Evolutionary conservation across 2,888 invertebrate species (phyloP).

Genomic region (Atherix ibis): DNA sequence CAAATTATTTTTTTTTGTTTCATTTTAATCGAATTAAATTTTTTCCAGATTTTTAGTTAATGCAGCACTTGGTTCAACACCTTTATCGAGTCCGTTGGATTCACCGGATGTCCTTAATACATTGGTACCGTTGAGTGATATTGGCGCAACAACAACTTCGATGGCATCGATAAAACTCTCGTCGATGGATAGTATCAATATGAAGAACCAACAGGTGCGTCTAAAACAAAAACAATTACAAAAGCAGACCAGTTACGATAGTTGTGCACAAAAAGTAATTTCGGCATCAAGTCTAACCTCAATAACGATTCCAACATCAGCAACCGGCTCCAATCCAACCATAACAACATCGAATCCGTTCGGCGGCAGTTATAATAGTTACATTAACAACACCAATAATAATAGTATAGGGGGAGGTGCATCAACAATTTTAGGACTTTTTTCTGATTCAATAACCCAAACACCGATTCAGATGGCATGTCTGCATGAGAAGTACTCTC

Average conservation of each 20-base stretch:
- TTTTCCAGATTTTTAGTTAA: constrained; percentile 76
- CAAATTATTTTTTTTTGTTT: too few relatives aligned
- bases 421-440: not conserved
- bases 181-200: constrained; percentile 31
- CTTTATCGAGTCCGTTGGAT: constrained; percentile 68
- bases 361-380: too few relatives aligned
- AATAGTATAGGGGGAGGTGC: too few relatives aligned
- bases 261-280: constrained; percentile 10
- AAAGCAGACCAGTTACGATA: constrained; percentile 24
- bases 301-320: constrained; percentile 21
- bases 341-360: constrained; percentile 14
- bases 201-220: constrained; percentile 34
- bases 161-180: constrained; percentile 31
- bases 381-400: constrained; percentile 3
- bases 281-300: constrained; percentile 24
- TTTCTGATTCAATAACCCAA: not conserved
- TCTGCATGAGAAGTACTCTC: too few relatives aligned
- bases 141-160: constrained; percentile 29
- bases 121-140: constrained; percentile 29
- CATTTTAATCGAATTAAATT: too few relatives aligned
- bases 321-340: constrained; percentile 8
- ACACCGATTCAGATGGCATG: too few relatives aligned
- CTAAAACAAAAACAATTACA: constrained; percentile 39
- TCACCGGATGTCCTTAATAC: constrained; percentile 50
- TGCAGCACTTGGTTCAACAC: constrained; percentile 60